Conservation (phyloP, 2,113 vertebrate species). For the Microcebus tavaratra region DNA sequence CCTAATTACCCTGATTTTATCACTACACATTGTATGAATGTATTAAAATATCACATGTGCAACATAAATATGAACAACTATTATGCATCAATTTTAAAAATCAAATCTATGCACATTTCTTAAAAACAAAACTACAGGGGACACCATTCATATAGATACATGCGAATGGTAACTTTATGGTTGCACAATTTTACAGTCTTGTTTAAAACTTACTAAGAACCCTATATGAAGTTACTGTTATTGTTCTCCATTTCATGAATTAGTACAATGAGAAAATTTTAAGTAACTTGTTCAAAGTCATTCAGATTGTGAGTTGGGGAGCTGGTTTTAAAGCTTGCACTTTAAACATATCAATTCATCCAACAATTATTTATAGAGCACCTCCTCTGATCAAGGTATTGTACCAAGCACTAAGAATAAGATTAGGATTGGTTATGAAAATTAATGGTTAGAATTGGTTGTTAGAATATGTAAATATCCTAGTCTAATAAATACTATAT, state of each 20-base stretch:
- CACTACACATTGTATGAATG: background rate
- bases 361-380: background rate
- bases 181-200: background rate
- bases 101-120: background rate
- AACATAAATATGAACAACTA: background rate
- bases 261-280: background rate
- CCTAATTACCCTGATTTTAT: background rate
- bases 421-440: background rate
- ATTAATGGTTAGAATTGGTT: background rate
- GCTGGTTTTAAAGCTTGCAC: background rate
- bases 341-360: background rate
- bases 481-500: background rate
- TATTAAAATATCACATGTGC: background rate
- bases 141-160: background rate
- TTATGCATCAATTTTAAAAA: background rate
- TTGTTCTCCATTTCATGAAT: background rate
- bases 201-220: background rate
- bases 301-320: background rate
- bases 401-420: background rate
- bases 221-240: background rate
- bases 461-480: background rate
- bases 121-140: background rate
- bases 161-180: background rate
- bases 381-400: background rate
- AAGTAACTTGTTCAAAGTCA: background rate